Evolutionary conservation across 2,797 vertebrate genomes (phyloP), one percentile per base, ranked within the genome.

Genomic region (Gastrophryne carolinensis): DNA sequence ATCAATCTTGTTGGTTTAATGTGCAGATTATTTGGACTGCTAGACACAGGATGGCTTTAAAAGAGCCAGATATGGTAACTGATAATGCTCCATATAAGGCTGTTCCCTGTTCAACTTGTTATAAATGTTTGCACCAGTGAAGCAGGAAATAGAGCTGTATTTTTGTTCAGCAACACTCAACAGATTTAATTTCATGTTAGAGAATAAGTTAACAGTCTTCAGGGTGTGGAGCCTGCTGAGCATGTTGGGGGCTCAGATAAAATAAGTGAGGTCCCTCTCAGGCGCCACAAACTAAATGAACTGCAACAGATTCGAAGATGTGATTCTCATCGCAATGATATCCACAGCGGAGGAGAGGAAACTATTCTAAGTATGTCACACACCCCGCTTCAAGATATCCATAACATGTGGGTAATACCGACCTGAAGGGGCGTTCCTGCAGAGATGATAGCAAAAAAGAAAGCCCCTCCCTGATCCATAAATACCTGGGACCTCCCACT

Each of bases 101-200:
- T 1, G n/a, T 35, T 39, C 23, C 3, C 17, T 15, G 32, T 19
- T 44, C 23, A 44, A 6, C 37, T 64, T 17, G n/a, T 47, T 30
- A 30, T 21, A 30, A 3, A 9, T 8, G 29, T 12, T 44, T 47
- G 37, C n/a, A 30, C 10, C 47, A 64, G 0, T 47, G 61, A 64
- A 64, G 61, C 39, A 30, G 47, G 62, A 49, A 64, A 64, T 64
- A 63, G 61, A 47, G 24, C 3, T 49, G 10, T 44, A 24, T 41
- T 19, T 24, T 15, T 41, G 21, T 62, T 41, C 35, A 62, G 27
- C 34, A 62, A 62, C 35, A 41, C 60, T 62, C 13, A 13, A 64
- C n/a, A 64, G 15, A 64, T 49, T 64, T 32, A 49, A 64, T 64
- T 30, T 6, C 19, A 30, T 41, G n/a, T 10, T 30, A 10, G 37